Conservation (phyloP, 1,140 invertebrate genomes). For the Diorhabda elongata region DNA sequence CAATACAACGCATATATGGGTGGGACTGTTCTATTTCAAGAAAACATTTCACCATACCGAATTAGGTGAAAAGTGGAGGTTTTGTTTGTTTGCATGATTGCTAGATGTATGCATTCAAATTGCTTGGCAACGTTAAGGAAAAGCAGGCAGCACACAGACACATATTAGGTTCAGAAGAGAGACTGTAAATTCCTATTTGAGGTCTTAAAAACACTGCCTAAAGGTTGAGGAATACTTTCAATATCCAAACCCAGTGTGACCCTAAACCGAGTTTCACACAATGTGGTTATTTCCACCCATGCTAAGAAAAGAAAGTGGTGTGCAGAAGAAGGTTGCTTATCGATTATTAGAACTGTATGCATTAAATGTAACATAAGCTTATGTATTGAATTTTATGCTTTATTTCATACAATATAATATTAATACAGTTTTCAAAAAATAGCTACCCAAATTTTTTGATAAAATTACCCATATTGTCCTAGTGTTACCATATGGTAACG, state of each 20-base stretch:
- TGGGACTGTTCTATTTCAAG: constrained; percentile 40
- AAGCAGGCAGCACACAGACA: constrained; percentile 20
- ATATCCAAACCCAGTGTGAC: constrained; percentile 10
- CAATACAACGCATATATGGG: constrained; percentile 45
- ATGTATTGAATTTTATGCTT: constrained; percentile 13
- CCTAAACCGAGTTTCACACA: constrained; percentile 13
- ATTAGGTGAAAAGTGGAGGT: constrained; percentile 43
- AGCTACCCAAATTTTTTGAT: neutral
- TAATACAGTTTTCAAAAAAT: neutral
- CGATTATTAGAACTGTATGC: constrained; percentile 14
- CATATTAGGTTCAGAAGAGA: constrained; percentile 33
- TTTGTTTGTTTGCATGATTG: constrained; percentile 38
- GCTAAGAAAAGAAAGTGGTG: constrained; percentile 14
- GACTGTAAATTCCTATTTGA: constrained; percentile 30
- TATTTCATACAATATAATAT: constrained; percentile 9
- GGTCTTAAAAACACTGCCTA: constrained; percentile 21
- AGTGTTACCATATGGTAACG: constrained; percentile 9
- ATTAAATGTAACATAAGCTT: constrained; percentile 11
- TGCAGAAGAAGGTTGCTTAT: constrained; percentile 16
- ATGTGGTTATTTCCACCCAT: constrained; percentile 9
- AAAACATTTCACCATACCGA: constrained; percentile 4
- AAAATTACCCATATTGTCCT: neutral
- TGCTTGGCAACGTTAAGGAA: constrained; percentile 38
- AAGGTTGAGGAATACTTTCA: constrained; percentile 9
- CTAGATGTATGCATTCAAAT: constrained; percentile 40